Evolutionary conservation across 2,888 invertebrate genomes (phyloP), one percentile per base, ranked within the genome.

Genomic region (Andrena chrysosceles): DNA sequence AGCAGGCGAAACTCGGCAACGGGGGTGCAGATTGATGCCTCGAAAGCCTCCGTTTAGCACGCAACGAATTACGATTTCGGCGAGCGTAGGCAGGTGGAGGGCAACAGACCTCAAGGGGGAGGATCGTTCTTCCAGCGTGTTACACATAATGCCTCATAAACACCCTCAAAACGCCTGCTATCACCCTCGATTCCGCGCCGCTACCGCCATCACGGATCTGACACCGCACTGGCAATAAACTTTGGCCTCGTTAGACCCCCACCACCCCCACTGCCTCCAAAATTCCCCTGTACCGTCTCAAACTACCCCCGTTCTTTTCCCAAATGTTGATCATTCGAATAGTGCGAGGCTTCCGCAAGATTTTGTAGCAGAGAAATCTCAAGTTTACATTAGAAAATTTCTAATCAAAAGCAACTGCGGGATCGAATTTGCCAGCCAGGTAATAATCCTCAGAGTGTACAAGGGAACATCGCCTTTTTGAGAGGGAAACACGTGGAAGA

Each of bases 61-160:
- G 83, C 82, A 85, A 88, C 83, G 90, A 89, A 90, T 90, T 89
- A 88, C 85, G 88, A 90, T 89, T 89, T 90, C 84, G 88, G 84
- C 83, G 85, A 90, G 84, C 88, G 87, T 88, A 87, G 89, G 67
- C 73, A 72, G 86, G 87, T 89, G 86, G 83, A 86, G 86, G 85
- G 86, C 87, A 83, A 85, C 88, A 89, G 84, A 89, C 87, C 87
- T 88, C 89, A 83, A 88, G 86, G 87, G 91, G 90, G 89, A 89
- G 90, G 90, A 91, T 91, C 92, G 91, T 93, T 93, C 93, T 94
- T 93, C 93, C 93, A 90, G 90, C 90, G 91, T 91, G 93, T 93
- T 93, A 92, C 93, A 93, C 93, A 93, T 93, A 93, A 94, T 93
- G 93, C 92, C 93, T 93, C 93, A 93, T 93, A 94, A 93, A 94